These are phyloP conservation scores for Gadus macrocephalus DNA, from an alignment of 2,113 vertebrate genomes.

Conservation along the genomic window DNA sequence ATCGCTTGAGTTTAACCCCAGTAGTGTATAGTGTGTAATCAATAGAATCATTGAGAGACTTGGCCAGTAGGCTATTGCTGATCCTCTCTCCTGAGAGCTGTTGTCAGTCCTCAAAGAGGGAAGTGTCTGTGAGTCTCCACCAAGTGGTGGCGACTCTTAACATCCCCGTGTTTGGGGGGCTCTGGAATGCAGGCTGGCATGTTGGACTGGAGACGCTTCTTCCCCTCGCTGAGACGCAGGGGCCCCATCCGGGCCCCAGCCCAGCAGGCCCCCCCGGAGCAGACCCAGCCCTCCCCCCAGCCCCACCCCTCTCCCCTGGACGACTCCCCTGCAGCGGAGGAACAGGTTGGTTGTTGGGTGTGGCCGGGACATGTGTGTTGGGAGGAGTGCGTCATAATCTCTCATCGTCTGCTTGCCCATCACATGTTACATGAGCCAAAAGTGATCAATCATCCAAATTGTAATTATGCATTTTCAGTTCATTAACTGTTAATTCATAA, in stretches of 20 bases:
- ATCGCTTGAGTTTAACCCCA: too few relatives aligned
- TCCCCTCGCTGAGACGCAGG: constrained; percentile 82
- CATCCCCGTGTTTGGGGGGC: neutral
- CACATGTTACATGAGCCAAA: too few relatives aligned
- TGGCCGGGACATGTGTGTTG: neutral
- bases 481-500: too few relatives aligned
- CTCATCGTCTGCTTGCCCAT: too few relatives aligned
- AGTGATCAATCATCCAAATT: too few relatives aligned
- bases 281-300: constrained; percentile 44
- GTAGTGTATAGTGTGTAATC: too few relatives aligned
- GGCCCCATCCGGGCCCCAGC: constrained; percentile 67
- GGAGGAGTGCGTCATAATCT: neutral
- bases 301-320: constrained; percentile 56
- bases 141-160: neutral
- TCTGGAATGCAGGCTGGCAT: constrained; percentile 70
- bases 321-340: constrained; percentile 80
- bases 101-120: too few relatives aligned
- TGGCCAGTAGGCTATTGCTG: too few relatives aligned
- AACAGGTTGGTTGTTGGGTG: constrained; percentile 78
- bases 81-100: too few relatives aligned
- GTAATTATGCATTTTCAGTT: too few relatives aligned
- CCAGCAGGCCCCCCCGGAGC: constrained; percentile 66
- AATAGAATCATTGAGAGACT: neutral
- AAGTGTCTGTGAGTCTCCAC: neutral
- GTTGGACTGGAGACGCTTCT: constrained; percentile 89